Percentiles rank a stretch among this genome's conserved stretches.
Evolutionary conservation across 2,888 invertebrate species (phyloP).

Genomic region (Euplexia lucipara): DNA sequence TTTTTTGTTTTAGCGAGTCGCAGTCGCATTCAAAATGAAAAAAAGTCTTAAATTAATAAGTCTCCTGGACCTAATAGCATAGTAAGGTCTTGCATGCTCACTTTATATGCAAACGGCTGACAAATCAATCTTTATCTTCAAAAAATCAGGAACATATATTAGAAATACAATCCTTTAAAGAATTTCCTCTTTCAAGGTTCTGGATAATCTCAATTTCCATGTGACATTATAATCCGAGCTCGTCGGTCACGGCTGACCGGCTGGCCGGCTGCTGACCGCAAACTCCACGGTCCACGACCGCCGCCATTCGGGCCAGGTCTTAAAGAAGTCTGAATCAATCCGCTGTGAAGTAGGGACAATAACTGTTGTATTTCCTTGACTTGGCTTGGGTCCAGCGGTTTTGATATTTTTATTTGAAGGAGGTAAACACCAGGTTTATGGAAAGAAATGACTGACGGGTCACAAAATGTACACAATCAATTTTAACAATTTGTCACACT

Average conservation of each 20-base stretch:
- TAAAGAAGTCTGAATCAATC: slow-evolving; percentile 24
- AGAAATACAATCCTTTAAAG: background rate
- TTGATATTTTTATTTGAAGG: too few relatives aligned
- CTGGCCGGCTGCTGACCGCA: slow-evolving; percentile 46
- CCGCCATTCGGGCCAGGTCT: slow-evolving; percentile 11
- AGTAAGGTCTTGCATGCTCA: too few relatives aligned
- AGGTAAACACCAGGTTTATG: too few relatives aligned
- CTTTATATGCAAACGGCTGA: too few relatives aligned
- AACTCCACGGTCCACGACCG: slow-evolving; percentile 45
- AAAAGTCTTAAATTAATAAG: too few relatives aligned
- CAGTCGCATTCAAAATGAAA: too few relatives aligned
- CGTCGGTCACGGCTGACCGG: slow-evolving; percentile 53
- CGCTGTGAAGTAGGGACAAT: slow-evolving; percentile 21
- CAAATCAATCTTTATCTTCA: background rate
- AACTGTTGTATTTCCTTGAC: slow-evolving; percentile 23
- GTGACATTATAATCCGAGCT: slow-evolving; percentile 41
- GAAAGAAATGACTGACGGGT: too few relatives aligned
- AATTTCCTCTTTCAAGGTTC: slow-evolving; percentile 13
- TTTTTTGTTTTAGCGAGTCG: too few relatives aligned
- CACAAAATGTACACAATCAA: too few relatives aligned
- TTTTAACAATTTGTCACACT: too few relatives aligned
- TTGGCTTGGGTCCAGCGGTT: slow-evolving; percentile 14
- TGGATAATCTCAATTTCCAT: slow-evolving; percentile 32
- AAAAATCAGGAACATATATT: too few relatives aligned
- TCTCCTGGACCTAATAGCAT: too few relatives aligned